These are phyloP conservation scores for Sciurus vulgaris DNA, from an alignment of 2,797 vertebrate species.

Conservation along the genomic window DNA sequence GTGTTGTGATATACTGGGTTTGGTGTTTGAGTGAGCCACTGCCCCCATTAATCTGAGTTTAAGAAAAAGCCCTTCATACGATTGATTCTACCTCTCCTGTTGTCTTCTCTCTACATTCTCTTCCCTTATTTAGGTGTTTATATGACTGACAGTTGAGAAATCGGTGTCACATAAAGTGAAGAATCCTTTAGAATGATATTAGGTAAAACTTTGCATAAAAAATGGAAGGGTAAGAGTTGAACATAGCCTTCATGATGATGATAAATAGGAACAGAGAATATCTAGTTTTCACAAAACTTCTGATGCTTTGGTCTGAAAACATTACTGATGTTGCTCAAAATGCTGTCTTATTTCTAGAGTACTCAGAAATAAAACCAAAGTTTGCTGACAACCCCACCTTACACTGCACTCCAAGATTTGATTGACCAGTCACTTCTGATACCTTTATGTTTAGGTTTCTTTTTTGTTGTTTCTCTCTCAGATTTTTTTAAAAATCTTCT, in stretches of 20 bases:
- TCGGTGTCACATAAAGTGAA: background rate
- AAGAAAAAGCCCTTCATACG: background rate
- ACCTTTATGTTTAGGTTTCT: background rate
- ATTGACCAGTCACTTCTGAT: background rate
- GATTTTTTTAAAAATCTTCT: background rate
- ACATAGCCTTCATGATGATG: background rate
- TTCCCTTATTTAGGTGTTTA: slow-evolving; percentile 13
- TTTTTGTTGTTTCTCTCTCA: background rate
- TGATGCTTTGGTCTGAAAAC: background rate
- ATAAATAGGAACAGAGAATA: background rate
- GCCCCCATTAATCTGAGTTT: background rate
- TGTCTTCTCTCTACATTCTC: background rate
- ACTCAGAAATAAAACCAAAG: slow-evolving; percentile 27
- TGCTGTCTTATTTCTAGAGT: slow-evolving; percentile 1
- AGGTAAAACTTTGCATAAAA: slow-evolving; percentile 29
- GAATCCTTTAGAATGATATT: background rate
- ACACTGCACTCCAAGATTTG: background rate
- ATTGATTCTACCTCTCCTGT: slow-evolving; percentile 49
- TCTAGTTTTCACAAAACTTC: background rate
- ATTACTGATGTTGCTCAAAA: background rate
- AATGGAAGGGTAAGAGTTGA: background rate
- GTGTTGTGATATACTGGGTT: background rate
- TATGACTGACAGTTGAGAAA: background rate
- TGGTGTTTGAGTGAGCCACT: background rate
- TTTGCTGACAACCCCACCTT: background rate